Percentiles rank a stretch among this genome's conserved stretches.
phyloP scores from a whole-genome alignment of 2,888 invertebrate species.

The Eudasyphora cyanicolor region DNA sequence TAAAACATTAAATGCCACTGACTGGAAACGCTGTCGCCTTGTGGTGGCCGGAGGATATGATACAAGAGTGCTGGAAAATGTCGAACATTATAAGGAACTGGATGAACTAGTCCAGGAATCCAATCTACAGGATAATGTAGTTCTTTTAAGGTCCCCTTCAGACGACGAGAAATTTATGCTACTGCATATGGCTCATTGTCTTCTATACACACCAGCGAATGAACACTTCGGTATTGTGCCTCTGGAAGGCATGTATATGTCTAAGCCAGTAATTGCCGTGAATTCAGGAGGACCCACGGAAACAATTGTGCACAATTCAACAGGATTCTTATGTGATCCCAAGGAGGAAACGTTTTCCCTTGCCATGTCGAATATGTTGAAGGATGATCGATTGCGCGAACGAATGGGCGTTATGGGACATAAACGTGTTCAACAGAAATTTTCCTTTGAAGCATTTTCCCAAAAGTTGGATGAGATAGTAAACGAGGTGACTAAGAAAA shows the following conservation, averaged over 20 bases:
- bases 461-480: constrained; percentile 82
- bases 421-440: constrained; percentile 87
- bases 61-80: constrained; percentile 91
- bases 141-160: constrained; percentile 92
- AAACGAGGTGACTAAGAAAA: constrained; percentile 57
- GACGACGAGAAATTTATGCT: constrained; percentile 92
- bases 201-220: constrained; percentile 96
- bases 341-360: constrained; percentile 86
- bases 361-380: constrained; percentile 87
- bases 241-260: constrained; percentile 97
- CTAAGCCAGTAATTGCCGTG: constrained; percentile 96
- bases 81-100: constrained; percentile 90
- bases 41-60: constrained; percentile 99
- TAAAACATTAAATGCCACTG: constrained; percentile 81
- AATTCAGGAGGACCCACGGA: constrained; percentile 98
- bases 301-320: constrained; percentile 89
- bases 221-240: constrained; percentile 99
- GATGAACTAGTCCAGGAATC: constrained; percentile 84
- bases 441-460: constrained; percentile 91
- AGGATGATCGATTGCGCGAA: constrained; percentile 82
- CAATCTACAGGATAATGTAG: constrained; percentile 86
- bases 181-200: constrained; percentile 87
- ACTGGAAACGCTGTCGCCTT: constrained; percentile 88
- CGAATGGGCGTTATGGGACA: constrained; percentile 89
- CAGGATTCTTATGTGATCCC: constrained; percentile 90